Base-by-base conservation (phyloP, 1,140 invertebrate genomes). In the Muscidifurax raptorellus region DNA sequence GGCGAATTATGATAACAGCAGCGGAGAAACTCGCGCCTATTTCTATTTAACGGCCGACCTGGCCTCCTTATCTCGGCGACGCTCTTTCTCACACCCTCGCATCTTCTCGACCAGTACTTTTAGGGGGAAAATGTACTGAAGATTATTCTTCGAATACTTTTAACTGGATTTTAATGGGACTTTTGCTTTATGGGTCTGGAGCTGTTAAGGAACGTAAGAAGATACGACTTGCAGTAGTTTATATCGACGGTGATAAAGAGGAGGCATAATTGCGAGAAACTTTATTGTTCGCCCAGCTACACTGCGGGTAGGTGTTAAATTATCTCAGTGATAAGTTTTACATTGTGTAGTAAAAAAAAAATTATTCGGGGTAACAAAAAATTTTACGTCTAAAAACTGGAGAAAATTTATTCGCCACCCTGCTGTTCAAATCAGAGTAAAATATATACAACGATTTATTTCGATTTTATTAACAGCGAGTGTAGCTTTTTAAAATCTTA, bases 151-250 rank as follows among this genome's bases (percentile, higher is more conserved):
- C n/a, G 77, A 32, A 79, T 79, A 79, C 67, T 67, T 79, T 79
- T 67, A 25, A 36, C 81, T 82, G 75, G 82, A 82, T 79, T 79
- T 87, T 88, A 88, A 87, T 87, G 88, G 84, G 85, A 84, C 77
- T 82, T 77, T 83, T 88, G 85, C 87, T 88, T 84, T 52, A 69
- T 36, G 71, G 71, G 18, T 59, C 52, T 59, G 52, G 52, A 59
- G 52, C 18, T n/a, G 18, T 59, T 59, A 59, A 59, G 52, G 6
- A 3, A 59, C 52, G 15, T 1, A 59, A 59, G 52, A 59, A 59
- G 18, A n/a, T 59, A n/a, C 18, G 52, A 59, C n/a, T 59, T 59
- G 6, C 52, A 59, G 52, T 59, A 59, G 52, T 59, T 47, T 47
- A 47, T 47, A 47, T 40, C 36, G 44, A 3, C 15, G 22, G 52